Percentiles rank a stretch among this genome's conserved stretches.
Conservation (phyloP, 2,888 invertebrate species). For the Calliphora vomitoria region DNA sequence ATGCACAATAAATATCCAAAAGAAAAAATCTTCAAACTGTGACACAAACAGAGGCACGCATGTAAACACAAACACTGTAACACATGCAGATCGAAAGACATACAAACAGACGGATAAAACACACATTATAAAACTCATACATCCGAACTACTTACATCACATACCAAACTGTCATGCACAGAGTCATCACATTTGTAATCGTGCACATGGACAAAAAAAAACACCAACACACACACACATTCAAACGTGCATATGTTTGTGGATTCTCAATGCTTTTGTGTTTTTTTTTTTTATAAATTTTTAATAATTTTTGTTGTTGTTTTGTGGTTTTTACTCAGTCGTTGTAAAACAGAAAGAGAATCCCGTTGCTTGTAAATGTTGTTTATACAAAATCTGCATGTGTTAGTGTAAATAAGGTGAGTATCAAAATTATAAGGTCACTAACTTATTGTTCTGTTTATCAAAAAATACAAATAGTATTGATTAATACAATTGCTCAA, state of each 20-base stretch:
- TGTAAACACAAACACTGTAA: background rate
- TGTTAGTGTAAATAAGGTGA: slow-evolving; percentile 22
- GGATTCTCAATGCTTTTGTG: background rate
- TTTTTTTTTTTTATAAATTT: background rate
- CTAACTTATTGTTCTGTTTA: too few relatives aligned
- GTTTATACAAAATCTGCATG: slow-evolving; percentile 46
- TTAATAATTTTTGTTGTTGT: slow-evolving; percentile 21
- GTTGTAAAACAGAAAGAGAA: background rate
- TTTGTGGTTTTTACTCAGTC: slow-evolving; percentile 14
- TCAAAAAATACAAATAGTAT: too few relatives aligned
- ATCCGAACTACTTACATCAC: slow-evolving; percentile 36
- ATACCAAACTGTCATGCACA: slow-evolving; percentile 59
- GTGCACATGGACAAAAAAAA: slow-evolving; percentile 16
- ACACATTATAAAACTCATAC: slow-evolving; percentile 9
- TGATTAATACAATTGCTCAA: too few relatives aligned
- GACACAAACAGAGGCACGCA: slow-evolving; percentile 12
- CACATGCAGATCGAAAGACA: slow-evolving; percentile 8
- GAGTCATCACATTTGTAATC: slow-evolving; percentile 51
- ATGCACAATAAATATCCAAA: background rate
- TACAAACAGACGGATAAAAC: slow-evolving; percentile 11
- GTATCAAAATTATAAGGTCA: too few relatives aligned
- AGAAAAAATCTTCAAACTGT: background rate
- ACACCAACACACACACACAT: background rate
- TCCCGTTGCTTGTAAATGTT: slow-evolving; percentile 25
- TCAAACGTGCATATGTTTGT: background rate